Base-by-base conservation (phyloP, 2,888 invertebrate genomes). In the Troglohyphantes excavatus region DNA sequence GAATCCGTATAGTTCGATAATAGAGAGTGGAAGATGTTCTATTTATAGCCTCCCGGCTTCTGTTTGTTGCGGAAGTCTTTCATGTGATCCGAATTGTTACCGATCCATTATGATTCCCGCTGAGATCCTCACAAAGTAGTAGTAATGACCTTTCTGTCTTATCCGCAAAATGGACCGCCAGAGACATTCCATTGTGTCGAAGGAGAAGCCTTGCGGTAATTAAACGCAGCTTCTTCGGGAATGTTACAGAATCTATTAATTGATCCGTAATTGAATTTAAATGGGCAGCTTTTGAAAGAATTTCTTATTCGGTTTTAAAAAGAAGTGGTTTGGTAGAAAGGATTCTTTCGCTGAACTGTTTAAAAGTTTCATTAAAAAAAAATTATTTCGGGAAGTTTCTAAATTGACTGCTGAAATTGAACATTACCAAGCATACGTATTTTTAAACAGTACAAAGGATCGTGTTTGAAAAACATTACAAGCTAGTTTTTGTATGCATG, bases 1-100 rank as follows among this genome's bases (percentile, higher is more conserved):
- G 81, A 81, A 68, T 59, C 70, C 53, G 29, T 59, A n/a, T n/a
- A 61, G 70, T 82, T 82, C 82, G 70, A 82, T 82, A 82, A 81
- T 21, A 13, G 21, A 33, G 19, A 19, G 68, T 33, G 67, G 68
- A 46, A 53, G 68, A 53, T 17, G 46, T 59, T 76, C 85, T 86
- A 86, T 86, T 78, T 86, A 76, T 86, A 70, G 85, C 78, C n/a
- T 46, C 63, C n/a, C 2, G 13, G 7, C 19, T 86, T 78, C 67
- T 78, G 61, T 86, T 78, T 78, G 85, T 46, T 84, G 19, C 73
- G 23, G 61, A n/a, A 63, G 43, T 84, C 83, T 46, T 84, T 46
- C 73, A 67, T 70, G 68, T 68, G 59, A 59, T 78, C 53, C 33
- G 83, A 73, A 83, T 83, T 61, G 72, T 70, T 26, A 3, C 43